Base-by-base conservation (phyloP, 1,140 invertebrate genomes). In the Drosophila sulfurigaster region DNA sequence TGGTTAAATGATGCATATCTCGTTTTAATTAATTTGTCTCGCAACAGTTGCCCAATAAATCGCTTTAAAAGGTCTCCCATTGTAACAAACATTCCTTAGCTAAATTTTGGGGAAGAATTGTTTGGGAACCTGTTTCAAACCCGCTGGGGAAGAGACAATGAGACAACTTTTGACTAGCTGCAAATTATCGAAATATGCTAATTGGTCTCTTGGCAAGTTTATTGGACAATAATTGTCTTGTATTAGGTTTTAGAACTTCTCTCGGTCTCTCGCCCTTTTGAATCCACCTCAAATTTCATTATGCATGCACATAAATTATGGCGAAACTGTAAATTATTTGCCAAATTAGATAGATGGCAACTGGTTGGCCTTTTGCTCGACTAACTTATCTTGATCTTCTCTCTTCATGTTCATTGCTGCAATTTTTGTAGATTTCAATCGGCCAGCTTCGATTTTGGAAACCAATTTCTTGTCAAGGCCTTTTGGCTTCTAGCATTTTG, bases 121-220 rank as follows among this genome's bases (percentile, higher is more conserved):
- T 32, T 49, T 20, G 38, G 25, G 13, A 65, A 72, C 69, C 69
- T 58, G 69, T 66, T 72, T n/a, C 30, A 32, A 20, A 41, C 10
- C 10, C 46, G 16, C 48, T 64, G 68, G 20, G 20, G 20, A 25
- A 25, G 16, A 20, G 20, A 71, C 59, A 57, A 66, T 72, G 69
- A 72, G 52, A 52, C 69, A 66, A 66, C 54, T 51, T 58, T 58
- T 72, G 62, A 66, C 56, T 66, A 56, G 38, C 68, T 68, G 63
- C 59, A 87, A 87, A 82, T 88, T 88, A 82, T 74, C 72, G 66
- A 79, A 79, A 88, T 83, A 88, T 87, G 79, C 64, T 79, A 87
- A 87, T 88, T 67, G 32, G 51, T 38, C 28, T 32, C 5, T 28
- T 56, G 30, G 45, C 62, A 46, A 49, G 32, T 69, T 74, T 70